Evolutionary conservation across 2,113 vertebrate species (phyloP).

Genomic region (Glaucidium brasilianum): DNA sequence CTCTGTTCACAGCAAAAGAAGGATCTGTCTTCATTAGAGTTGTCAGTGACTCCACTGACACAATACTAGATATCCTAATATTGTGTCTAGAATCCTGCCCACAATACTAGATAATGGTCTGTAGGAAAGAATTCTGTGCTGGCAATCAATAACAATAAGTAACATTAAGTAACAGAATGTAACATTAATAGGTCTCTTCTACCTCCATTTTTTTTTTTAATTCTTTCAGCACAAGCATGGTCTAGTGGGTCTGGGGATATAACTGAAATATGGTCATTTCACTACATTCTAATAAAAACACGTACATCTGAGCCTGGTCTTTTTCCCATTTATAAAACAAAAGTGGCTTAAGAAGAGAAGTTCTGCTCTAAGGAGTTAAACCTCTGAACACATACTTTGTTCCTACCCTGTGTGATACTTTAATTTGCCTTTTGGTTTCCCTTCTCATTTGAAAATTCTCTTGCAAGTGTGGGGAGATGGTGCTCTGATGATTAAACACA

Average conservation of each 20-base stretch:
- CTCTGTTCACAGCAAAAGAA: not conserved
- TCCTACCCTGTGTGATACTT: not conserved
- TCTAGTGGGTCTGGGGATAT: not conserved
- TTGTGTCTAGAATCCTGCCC: no score
- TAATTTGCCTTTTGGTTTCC: not conserved
- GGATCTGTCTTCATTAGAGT: not conserved
- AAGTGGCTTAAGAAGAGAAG: not conserved
- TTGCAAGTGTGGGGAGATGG: not conserved
- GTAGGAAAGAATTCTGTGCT: not conserved
- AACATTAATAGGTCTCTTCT: not conserved
- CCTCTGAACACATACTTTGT: not conserved
- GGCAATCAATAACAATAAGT: not conserved
- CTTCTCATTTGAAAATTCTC: not conserved
- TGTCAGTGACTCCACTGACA: not conserved
- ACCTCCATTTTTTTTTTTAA: not conserved
- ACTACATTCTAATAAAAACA: not conserved
- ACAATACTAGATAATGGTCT: not conserved
- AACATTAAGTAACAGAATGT: no score
- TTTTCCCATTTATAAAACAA: not conserved
- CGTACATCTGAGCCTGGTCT: fast-evolving
- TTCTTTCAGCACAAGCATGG: not conserved
- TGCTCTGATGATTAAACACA: constrained; percentile 41
- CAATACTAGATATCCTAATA: no score
- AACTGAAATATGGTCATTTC: not conserved
- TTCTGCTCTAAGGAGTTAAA: not conserved